These are phyloP conservation scores for Cherax destructor DNA, from an alignment of 1,140 invertebrate genomes.

Conservation along the genomic window DNA sequence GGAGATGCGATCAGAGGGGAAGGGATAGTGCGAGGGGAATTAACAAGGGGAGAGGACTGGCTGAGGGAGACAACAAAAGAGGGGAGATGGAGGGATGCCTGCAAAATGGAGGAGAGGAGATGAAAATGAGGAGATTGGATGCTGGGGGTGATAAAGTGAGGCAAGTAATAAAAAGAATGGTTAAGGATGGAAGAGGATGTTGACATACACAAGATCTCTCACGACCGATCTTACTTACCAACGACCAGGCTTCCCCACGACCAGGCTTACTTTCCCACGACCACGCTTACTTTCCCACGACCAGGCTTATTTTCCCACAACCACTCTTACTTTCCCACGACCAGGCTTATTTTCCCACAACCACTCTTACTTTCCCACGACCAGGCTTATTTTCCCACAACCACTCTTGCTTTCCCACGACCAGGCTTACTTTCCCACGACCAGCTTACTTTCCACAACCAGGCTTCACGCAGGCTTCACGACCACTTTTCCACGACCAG, in stretches of 20 bases:
- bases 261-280: no score
- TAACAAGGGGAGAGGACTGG: no score
- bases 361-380: conserved; percentile 44
- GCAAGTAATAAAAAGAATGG: not conserved
- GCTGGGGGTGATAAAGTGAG: not conserved
- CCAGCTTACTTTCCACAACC: not conserved
- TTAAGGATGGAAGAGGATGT: not conserved
- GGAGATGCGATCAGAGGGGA: no score
- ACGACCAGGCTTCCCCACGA: no score
- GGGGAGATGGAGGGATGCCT: no score
- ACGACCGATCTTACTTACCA: no score
- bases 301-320: not conserved
- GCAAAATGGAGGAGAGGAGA: not conserved
- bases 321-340: not conserved
- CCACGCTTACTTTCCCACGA: no score
- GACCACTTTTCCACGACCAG: not conserved
- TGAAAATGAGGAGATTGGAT: not conserved
- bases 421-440: no score
- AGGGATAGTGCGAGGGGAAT: no score
- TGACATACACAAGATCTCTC: no score
- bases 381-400: conserved; percentile 7
- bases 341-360: not conserved
- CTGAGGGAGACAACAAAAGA: no score
- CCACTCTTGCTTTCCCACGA: conserved; percentile 4
- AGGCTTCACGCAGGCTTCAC: no score